Conservation (phyloP, 2,797 vertebrate species). For the Acrocephalus scirpaceus region DNA sequence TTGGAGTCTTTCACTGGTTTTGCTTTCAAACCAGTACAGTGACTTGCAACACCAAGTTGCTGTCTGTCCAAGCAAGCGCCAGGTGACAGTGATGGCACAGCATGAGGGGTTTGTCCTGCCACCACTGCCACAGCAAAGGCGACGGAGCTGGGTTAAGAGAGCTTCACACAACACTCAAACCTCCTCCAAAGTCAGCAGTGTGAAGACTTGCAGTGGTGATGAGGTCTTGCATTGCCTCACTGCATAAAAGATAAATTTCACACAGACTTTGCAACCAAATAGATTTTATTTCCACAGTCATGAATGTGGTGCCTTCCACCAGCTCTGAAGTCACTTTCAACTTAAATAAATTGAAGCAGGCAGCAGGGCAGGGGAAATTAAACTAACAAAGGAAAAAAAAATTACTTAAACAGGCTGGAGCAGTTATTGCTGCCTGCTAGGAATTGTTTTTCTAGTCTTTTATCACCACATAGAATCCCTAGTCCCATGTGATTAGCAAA, state of each 20-base stretch:
- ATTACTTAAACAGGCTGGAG: constrained; percentile 19
- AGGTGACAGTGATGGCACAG: neutral
- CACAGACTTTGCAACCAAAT: neutral
- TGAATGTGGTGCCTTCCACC: neutral
- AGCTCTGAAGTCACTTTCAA: neutral
- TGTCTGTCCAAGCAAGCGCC: neutral
- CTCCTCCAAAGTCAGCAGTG: neutral
- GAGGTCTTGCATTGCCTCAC: neutral
- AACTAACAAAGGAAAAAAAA: neutral
- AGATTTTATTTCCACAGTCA: neutral
- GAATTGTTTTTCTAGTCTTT: constrained; percentile 60
- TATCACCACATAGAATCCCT: constrained; percentile 47
- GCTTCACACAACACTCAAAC: neutral
- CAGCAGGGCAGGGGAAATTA: constrained; percentile 31
- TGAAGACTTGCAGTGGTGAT: neutral
- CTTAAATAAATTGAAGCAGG: constrained; percentile 17
- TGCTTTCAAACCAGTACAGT: too few species aligned
- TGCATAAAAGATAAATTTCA: neutral
- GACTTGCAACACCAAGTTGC: neutral
- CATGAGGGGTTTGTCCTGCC: neutral
- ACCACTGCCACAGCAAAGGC: fast-evolving
- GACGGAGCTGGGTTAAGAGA: neutral
- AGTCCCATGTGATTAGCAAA: constrained; percentile 70
- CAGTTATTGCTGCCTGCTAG: constrained; percentile 47
- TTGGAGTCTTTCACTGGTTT: too few species aligned